Percentiles rank a stretch among this genome's conserved stretches.
Conservation (phyloP, 2,113 vertebrate species). For the Ciconia boyciana region DNA sequence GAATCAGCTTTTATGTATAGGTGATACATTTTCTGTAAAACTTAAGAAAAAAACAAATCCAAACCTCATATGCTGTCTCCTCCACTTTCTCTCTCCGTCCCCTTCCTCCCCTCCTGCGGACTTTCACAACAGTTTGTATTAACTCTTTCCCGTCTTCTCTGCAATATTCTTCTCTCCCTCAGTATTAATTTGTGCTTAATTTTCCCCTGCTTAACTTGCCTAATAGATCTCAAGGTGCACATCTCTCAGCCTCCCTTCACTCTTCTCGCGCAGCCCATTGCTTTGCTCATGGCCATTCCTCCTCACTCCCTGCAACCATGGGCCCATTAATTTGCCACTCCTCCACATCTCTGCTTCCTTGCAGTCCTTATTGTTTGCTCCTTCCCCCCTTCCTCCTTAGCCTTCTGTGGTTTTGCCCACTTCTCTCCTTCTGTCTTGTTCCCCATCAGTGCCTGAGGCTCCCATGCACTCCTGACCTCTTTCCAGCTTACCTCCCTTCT, state of each 20-base stretch:
- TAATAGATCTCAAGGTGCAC: not conserved
- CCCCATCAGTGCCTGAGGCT: not conserved
- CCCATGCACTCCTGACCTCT: not conserved
- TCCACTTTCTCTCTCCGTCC: not conserved
- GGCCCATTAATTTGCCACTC: not conserved
- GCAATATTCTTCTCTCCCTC: not conserved
- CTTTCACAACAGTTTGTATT: not conserved
- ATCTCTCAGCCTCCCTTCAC: not conserved
- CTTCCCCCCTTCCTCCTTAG: not conserved
- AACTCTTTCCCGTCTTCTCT: not conserved
- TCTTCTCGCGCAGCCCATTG: not conserved
- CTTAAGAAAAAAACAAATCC: not conserved
- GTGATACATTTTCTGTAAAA: not conserved
- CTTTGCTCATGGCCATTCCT: not conserved
- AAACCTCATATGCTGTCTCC: not conserved
- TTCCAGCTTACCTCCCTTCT: not conserved
- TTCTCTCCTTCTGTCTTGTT: not conserved
- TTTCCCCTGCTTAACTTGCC: not conserved
- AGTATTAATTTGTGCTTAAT: not conserved
- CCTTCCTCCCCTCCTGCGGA: not conserved
- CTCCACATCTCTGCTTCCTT: not conserved
- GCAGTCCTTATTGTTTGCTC: not conserved
- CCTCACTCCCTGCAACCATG: not conserved
- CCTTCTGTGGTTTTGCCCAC: not conserved
- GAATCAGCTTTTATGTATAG: not conserved